A percentile compares a stretch with the other conserved stretches of the same genome.
phyloP scores from a whole-genome alignment of 2,113 vertebrate genomes.

The Microtus pennsylvanicus region DNA sequence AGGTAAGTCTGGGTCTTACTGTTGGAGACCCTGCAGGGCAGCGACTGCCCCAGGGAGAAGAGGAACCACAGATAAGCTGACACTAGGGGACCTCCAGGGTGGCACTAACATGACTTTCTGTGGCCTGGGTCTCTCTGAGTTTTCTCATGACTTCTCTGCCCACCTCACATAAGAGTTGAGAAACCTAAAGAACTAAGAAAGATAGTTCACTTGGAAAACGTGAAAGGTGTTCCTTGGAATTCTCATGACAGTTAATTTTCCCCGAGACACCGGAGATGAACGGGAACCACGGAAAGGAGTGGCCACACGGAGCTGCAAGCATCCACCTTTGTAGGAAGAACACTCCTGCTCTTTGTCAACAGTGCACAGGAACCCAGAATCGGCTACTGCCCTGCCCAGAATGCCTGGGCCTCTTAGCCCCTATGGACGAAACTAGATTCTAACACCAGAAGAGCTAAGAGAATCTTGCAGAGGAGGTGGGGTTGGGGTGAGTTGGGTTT shows the following conservation, averaged over 20 bases:
- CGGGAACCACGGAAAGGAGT: background rate
- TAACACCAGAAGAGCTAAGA: background rate
- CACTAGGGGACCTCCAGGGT: too few species aligned
- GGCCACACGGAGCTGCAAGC: background rate
- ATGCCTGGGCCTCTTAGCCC: background rate
- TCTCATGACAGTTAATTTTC: background rate
- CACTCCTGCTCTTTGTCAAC: rapidly evolving
- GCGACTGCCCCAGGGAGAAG: background rate
- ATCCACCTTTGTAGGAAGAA: background rate
- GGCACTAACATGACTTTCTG: background rate
- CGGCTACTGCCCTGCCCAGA: background rate
- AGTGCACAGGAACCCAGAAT: background rate
- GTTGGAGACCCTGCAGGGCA: background rate
- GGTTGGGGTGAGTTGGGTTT: too few species aligned
- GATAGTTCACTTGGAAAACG: background rate
- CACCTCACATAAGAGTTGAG: background rate
- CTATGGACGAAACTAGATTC: background rate
- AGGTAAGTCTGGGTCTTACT: background rate
- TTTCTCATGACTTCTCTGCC: conserved; percentile 2
- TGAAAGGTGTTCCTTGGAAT: background rate
- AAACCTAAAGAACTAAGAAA: background rate
- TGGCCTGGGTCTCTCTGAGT: background rate
- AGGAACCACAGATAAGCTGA: background rate
- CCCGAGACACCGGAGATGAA: background rate
- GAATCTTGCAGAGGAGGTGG: background rate